Evolutionary conservation across 1,140 invertebrate species (phyloP).

Genomic region (Drosophila truncata): DNA sequence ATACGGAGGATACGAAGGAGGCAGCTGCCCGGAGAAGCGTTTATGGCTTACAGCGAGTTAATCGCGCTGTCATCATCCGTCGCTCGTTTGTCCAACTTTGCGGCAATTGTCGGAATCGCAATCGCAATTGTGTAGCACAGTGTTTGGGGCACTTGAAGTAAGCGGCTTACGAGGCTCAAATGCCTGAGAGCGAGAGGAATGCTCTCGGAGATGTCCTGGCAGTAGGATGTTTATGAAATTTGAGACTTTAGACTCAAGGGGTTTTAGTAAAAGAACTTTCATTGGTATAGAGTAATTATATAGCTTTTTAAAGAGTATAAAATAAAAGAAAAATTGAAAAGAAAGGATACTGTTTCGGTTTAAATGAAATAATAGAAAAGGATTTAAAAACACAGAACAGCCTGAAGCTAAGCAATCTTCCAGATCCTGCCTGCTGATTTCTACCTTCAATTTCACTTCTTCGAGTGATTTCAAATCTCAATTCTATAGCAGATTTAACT

Average conservation of each 20-base stretch:
- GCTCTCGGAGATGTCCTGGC: background rate
- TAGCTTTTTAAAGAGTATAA: too few relatives aligned
- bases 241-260: background rate
- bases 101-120: conserved; percentile 50
- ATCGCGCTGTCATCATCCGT: conserved; percentile 77
- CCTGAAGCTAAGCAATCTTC: background rate
- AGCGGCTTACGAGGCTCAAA: conserved; percentile 61
- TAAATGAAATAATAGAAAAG: background rate
- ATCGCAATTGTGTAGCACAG: conserved; percentile 37
- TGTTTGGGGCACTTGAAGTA: conserved; percentile 55
- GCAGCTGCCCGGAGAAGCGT: conserved; percentile 57
- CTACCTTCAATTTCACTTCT: too few relatives aligned
- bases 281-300: conserved; percentile 7
- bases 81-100: conserved; percentile 51
- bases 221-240: background rate
- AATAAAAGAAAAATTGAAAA: background rate
- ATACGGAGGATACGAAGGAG: conserved; percentile 22
- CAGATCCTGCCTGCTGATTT: background rate
- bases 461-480: too few relatives aligned
- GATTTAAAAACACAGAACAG: rapidly evolving
- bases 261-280: background rate
- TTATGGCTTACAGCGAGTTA: conserved; percentile 82
- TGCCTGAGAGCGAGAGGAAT: background rate
- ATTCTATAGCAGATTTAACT: too few relatives aligned
- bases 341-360: background rate